phyloP scores from a whole-genome alignment of 2,888 invertebrate species.

The Xanthia togata region DNA sequence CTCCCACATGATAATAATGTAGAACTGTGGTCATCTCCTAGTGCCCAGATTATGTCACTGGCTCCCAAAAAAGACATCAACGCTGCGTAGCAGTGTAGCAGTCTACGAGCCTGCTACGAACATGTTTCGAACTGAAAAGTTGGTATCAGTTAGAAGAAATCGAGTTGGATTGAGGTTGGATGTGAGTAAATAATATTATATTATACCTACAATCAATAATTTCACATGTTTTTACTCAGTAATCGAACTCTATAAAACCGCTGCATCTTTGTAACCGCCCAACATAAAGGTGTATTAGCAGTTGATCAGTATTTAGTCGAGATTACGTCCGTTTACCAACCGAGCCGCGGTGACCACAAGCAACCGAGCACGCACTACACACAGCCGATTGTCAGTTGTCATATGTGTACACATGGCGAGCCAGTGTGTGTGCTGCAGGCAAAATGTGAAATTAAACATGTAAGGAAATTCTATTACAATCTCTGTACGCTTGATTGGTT shows the following conservation, averaged over 20 bases:
- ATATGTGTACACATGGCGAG: constrained; percentile 11
- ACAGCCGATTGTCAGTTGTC: constrained; percentile 20
- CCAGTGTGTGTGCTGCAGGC: constrained; percentile 47
- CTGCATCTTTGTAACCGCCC: constrained; percentile 52
- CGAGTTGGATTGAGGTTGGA: background rate
- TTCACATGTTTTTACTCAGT: constrained; percentile 1
- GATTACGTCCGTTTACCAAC: constrained; percentile 87
- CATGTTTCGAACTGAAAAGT: background rate
- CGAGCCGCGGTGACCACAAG: constrained; percentile 83
- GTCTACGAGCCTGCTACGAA: constrained; percentile 39
- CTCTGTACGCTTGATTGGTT: constrained; percentile 31
- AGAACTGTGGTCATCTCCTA: background rate
- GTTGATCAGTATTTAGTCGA: constrained; percentile 85
- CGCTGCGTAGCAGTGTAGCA: constrained; percentile 24
- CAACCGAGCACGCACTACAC: constrained; percentile 67
- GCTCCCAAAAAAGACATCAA: constrained; percentile 38
- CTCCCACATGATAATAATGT: background rate
- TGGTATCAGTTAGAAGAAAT: background rate
- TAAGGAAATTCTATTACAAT: constrained; percentile 46
- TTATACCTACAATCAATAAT: background rate
- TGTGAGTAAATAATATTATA: background rate
- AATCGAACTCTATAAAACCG: constrained; percentile 67
- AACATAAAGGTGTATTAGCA: constrained; percentile 64
- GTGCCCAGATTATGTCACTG: background rate
- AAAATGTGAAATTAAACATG: constrained; percentile 57